Evolutionary conservation across 2,797 vertebrate species (phyloP).

Genomic region (Pelodytes ibericus): DNA sequence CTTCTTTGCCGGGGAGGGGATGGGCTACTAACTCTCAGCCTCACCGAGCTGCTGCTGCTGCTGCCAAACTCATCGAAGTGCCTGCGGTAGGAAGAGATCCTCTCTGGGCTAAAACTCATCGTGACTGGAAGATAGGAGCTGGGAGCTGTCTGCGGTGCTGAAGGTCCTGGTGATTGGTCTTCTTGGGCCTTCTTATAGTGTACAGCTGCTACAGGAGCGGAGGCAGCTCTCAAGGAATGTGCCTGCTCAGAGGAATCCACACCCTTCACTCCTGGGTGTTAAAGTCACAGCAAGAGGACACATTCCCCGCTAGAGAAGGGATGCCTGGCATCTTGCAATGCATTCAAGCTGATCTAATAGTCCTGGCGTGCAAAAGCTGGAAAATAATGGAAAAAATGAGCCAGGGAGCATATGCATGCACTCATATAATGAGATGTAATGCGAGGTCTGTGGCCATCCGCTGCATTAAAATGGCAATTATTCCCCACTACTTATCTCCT

Average conservation of each 20-base stretch:
- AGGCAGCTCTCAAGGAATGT: constrained; percentile 73
- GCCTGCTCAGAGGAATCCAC: constrained; percentile 63
- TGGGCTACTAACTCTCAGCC: constrained; percentile 76
- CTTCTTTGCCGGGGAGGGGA: constrained; percentile 68
- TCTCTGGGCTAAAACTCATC: constrained; percentile 76
- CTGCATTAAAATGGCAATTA: constrained; percentile 36
- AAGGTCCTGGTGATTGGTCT: not conserved
- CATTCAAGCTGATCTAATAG: constrained; percentile 38
- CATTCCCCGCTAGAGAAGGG: constrained; percentile 11
- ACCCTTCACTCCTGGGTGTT: constrained; percentile 70
- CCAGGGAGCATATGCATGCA: constrained; percentile 40
- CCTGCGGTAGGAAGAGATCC: constrained; percentile 77
- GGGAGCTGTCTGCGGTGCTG: constrained; percentile 36
- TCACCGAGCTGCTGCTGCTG: constrained; percentile 52
- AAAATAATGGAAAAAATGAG: constrained; percentile 46
- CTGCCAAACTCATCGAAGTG: constrained; percentile 32
- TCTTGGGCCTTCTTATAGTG: constrained; percentile 68
- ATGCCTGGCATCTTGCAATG: constrained; percentile 4
- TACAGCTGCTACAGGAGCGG: constrained; percentile 54
- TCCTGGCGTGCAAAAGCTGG: constrained; percentile 33
- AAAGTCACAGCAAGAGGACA: constrained; percentile 66
- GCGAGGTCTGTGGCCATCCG: constrained; percentile 14
- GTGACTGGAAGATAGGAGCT: constrained; percentile 37
- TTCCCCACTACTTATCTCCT: constrained; percentile 29
- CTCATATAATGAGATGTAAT: constrained; percentile 47